A percentile compares a stretch with the other conserved stretches of the same genome.
phyloP scores from a whole-genome alignment of 2,797 vertebrate species.

The Prunella strophiata region DNA sequence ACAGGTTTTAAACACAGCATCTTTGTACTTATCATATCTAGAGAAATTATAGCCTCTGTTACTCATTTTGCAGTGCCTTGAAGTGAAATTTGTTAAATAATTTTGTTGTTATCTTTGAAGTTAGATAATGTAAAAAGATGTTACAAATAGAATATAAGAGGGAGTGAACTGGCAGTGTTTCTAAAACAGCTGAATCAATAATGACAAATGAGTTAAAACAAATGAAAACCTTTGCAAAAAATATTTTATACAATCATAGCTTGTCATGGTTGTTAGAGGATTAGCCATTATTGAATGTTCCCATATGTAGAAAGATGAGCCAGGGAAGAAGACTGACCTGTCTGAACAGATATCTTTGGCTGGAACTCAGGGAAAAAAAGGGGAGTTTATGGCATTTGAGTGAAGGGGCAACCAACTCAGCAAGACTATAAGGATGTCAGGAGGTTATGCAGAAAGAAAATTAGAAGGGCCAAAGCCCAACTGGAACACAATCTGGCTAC shows the following conservation, averaged over 20 bases:
- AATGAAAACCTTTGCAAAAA: background rate
- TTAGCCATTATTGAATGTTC: background rate
- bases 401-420: background rate
- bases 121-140: background rate
- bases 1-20: background rate
- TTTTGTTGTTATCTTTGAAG: background rate
- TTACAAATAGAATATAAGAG: background rate
- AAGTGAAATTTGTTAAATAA: background rate
- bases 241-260: background rate
- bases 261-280: background rate
- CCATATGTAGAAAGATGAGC: background rate
- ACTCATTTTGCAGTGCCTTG: background rate
- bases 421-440: background rate
- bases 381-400: background rate
- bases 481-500: background rate
- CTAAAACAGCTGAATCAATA: background rate
- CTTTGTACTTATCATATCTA: background rate
- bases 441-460: background rate
- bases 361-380: background rate
- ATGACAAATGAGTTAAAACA: background rate
- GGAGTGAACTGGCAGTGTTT: background rate
- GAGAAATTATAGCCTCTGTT: background rate
- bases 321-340: background rate
- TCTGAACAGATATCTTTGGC: background rate
- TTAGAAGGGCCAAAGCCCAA: background rate